These are phyloP conservation scores for Chrysolina oricalcia DNA, from an alignment of 2,888 invertebrate genomes.

Conservation along the genomic window DNA sequence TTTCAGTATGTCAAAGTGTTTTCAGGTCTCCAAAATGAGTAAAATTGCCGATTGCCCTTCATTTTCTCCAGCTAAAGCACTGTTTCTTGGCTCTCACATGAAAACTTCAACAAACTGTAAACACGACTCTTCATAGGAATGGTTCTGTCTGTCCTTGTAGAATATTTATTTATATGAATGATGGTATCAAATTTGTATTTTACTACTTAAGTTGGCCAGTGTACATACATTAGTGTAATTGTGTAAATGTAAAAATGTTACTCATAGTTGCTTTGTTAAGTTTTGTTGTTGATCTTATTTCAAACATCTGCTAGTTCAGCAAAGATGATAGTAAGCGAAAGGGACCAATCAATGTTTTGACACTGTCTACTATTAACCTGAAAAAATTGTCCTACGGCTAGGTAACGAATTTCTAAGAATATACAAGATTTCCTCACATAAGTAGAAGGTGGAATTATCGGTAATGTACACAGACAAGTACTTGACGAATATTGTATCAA, in stretches of 20 bases:
- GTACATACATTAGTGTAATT: conserved; percentile 36
- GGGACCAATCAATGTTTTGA: neutral
- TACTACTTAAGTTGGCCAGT: conserved; percentile 38
- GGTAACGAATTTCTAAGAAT: too few species aligned
- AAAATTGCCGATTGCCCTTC: too few species aligned
- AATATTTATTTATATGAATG: conserved; percentile 22
- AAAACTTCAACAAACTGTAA: neutral
- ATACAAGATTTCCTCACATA: too few species aligned
- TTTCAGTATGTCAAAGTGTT: too few species aligned
- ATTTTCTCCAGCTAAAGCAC: too few species aligned
- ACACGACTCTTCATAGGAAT: neutral
- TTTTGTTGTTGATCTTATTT: conserved; percentile 37
- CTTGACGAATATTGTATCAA: too few species aligned
- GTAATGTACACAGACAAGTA: too few species aligned
- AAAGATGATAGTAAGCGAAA: neutral
- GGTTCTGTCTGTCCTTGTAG: neutral
- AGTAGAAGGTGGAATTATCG: too few species aligned
- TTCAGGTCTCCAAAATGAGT: too few species aligned
- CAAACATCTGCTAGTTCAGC: neutral
- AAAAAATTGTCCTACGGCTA: too few species aligned
- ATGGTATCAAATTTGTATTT: conserved; percentile 20
- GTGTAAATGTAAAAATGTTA: conserved; percentile 34
- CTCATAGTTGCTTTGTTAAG: conserved; percentile 46
- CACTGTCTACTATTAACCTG: too few species aligned
- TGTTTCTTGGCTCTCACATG: too few species aligned